A percentile compares a stretch with the other conserved stretches of the same genome.
Evolutionary conservation across 2,797 vertebrate species (phyloP).

Genomic region (Phylloscopus collybita): DNA sequence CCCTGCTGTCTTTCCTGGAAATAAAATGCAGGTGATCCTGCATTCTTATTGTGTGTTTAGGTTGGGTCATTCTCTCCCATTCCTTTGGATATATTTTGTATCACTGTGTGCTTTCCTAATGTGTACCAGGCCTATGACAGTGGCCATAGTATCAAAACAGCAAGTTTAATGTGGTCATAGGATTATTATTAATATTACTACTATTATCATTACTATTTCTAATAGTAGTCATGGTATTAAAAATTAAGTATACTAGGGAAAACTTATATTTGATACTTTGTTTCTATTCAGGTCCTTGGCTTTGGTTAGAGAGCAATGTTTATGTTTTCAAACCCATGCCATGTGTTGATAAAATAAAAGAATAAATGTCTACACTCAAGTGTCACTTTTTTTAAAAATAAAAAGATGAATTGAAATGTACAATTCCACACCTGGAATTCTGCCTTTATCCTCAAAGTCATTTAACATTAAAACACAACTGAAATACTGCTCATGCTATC

Average conservation of each 20-base stretch:
- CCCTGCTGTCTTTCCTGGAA: not conserved
- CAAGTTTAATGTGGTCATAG: not conserved
- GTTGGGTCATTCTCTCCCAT: not conserved
- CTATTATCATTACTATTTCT: not conserved
- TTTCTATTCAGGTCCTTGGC: not conserved
- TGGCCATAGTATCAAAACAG: not conserved
- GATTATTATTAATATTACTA: not conserved
- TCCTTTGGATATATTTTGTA: not conserved
- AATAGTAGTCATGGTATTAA: not conserved
- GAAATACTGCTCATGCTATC: slow-evolving; percentile 3
- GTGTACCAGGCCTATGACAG: not conserved
- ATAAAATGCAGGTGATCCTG: not conserved
- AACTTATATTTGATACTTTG: not conserved
- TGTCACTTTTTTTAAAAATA: not conserved
- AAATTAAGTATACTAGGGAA: not conserved
- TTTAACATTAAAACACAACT: slow-evolving; percentile 33
- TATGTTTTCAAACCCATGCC: not conserved
- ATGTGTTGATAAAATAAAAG: slow-evolving; percentile 11
- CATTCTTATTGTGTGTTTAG: not conserved
- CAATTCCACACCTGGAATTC: slow-evolving; percentile 24
- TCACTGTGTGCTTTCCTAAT: not conserved
- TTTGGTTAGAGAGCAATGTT: slow-evolving; percentile 8
- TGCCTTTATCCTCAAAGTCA: slow-evolving; percentile 26
- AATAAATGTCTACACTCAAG: not conserved
- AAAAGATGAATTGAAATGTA: not conserved